Conservation (phyloP, 1,140 invertebrate genomes). For the Trachymyrmex cornetzi region DNA sequence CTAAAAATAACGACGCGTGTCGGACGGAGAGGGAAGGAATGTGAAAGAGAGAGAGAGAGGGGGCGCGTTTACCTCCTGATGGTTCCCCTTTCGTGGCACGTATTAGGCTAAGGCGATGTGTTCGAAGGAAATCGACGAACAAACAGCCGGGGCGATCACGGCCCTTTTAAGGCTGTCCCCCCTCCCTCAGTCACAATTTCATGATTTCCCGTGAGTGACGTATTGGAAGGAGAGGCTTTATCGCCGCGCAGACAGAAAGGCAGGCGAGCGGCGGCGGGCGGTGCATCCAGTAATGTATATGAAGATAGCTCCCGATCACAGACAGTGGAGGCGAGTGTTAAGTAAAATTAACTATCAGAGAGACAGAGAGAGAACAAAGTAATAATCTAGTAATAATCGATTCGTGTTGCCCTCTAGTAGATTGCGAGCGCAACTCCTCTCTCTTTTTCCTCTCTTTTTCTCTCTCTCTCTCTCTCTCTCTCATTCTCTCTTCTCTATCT, state of each 20-base stretch:
- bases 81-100: constrained; percentile 34
- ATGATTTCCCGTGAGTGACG: constrained; percentile 43
- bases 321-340: constrained; percentile 66
- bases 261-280: background rate
- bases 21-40: background rate
- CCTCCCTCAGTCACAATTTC: background rate
- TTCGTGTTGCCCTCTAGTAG: constrained; percentile 75
- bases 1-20: constrained; percentile 53
- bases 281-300: constrained; percentile 23
- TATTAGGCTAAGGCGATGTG: constrained; percentile 7
- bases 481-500: background rate
- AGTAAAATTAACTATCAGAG: constrained; percentile 73
- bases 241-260: background rate
- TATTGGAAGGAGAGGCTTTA: background rate
- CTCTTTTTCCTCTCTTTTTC: constrained; percentile 13
- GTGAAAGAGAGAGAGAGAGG: background rate
- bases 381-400: constrained; percentile 65
- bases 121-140: constrained; percentile 46
- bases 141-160: background rate
- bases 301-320: constrained; percentile 26
- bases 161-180: constrained; percentile 1
- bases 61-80: constrained; percentile 63
- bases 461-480: constrained; percentile 12
- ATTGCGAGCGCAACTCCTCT: constrained; percentile 49
- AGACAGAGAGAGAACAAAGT: constrained; percentile 13